Evolutionary conservation across 2,888 invertebrate genomes (phyloP), one percentile per base, ranked within the genome.

Genomic region (Andricus quercusramuli): DNA sequence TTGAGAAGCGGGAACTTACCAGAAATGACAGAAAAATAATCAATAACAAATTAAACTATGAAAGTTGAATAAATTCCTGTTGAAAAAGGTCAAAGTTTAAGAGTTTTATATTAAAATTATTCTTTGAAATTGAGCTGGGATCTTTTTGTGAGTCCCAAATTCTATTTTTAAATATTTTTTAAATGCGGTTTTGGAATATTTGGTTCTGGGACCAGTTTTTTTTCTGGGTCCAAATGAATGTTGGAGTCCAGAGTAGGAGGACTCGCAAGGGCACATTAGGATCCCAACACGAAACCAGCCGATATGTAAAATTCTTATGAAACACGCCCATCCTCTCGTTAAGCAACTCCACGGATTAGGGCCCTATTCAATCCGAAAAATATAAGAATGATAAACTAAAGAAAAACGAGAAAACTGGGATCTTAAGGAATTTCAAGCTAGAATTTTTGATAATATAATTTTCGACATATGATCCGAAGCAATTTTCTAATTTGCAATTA

Each of bases 291-390:
- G 85, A 89, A 87, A 86, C 87, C 85, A 86, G 83, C 85, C 85
- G 87, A 87, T 87, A 51, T 51, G n/a, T 51, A 84, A 89, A 88
- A 86, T 88, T 87, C 86, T 88, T 88, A 87, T 83, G 87, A 88
- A 88, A 89, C 59, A 77, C 76, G 64, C 56, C 29, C 56, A 32
- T 74, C 65, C 65, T 25, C 67, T 77, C 64, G 68, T 86, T 86
- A 79, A 79, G 84, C 82, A 85, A 85, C 83, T 67, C 64, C 78
- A 82, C 80, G 74, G 66, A 81, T 82, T 47, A 17, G 62, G 78
- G 68, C 76, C 79, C 65, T 56, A 62, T 62, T 25, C 62, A 3
- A 62, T 25, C 25, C 13, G n/a, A 25, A 64, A 41, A 76, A 3
- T 0, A 47, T 22, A 44, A 47, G 47, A 17, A 15, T 17, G 4